Conservation (phyloP, 2,797 vertebrate genomes). For the Mormyrus proboscirostris region DNA sequence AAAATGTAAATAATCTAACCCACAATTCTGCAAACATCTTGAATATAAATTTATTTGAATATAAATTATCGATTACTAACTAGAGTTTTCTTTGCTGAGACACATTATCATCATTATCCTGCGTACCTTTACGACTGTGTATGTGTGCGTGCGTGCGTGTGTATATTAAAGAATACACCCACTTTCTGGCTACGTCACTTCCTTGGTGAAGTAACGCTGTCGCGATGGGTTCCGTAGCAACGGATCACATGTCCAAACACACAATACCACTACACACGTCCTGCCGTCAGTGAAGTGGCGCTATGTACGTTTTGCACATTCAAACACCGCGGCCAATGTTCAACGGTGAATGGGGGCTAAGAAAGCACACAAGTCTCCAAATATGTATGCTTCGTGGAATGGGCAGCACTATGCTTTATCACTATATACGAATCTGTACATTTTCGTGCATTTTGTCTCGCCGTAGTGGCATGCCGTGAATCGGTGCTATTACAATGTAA, state of each 20-base stretch:
- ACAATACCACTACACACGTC: background rate
- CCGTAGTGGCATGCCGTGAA: background rate
- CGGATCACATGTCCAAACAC: constrained; percentile 31
- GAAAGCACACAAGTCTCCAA: background rate
- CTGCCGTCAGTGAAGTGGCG: background rate
- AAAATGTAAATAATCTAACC: background rate
- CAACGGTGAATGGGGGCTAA: background rate
- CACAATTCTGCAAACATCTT: background rate
- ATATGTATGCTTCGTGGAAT: background rate
- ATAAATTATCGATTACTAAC: background rate
- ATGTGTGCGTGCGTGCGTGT: background rate
- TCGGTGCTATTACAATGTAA: background rate
- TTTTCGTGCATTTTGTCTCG: background rate
- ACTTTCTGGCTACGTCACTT: constrained; percentile 40
- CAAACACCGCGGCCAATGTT: background rate
- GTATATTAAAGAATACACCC: background rate
- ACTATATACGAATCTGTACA: background rate
- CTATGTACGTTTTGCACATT: background rate
- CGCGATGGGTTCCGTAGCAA: constrained; percentile 47
- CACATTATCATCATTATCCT: background rate
- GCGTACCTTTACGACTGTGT: background rate
- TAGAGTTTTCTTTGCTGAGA: background rate
- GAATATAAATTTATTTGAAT: background rate
- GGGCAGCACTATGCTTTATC: background rate
- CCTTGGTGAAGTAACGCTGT: background rate